A percentile compares a stretch with the other conserved stretches of the same genome.
Conservation (phyloP, 2,888 invertebrate genomes). For the Herminia tarsipennalis region DNA sequence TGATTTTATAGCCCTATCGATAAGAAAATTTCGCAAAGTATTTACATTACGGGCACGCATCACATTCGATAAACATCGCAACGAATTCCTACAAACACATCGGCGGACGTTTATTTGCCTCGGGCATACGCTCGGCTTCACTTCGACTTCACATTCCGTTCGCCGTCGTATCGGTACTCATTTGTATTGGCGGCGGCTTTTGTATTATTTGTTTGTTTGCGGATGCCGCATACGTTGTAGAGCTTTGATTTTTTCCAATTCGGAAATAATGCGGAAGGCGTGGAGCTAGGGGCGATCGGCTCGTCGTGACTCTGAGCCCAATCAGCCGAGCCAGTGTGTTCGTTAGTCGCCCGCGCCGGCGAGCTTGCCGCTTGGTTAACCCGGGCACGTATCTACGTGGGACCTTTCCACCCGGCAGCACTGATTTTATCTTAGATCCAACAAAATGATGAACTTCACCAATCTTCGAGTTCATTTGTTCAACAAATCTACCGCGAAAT, state of each 20-base stretch:
- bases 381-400: slow-evolving; percentile 77
- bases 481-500: slow-evolving; percentile 53
- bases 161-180: slow-evolving; percentile 80
- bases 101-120: slow-evolving; percentile 80
- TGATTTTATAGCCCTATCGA: slow-evolving; percentile 38
- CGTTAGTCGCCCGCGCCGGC: slow-evolving; percentile 65
- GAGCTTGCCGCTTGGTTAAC: slow-evolving; percentile 72
- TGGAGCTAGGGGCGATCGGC: slow-evolving; percentile 71
- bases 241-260: slow-evolving; percentile 84
- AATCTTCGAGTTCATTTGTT: slow-evolving; percentile 66
- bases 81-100: slow-evolving; percentile 82
- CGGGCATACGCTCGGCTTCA: slow-evolving; percentile 74
- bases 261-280: slow-evolving; percentile 80
- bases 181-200: slow-evolving; percentile 80
- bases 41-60: slow-evolving; percentile 72
- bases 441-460: slow-evolving; percentile 69
- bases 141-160: slow-evolving; percentile 75
- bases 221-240: slow-evolving; percentile 76
- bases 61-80: slow-evolving; percentile 80
- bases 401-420: slow-evolving; percentile 79
- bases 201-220: slow-evolving; percentile 84
- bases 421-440: slow-evolving; percentile 78
- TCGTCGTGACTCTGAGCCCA: slow-evolving; percentile 62
- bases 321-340: slow-evolving; percentile 72
- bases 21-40: slow-evolving; percentile 48